These are phyloP conservation scores for Drosophila meridiana DNA, from an alignment of 2,888 invertebrate genomes.

Conservation along the genomic window DNA sequence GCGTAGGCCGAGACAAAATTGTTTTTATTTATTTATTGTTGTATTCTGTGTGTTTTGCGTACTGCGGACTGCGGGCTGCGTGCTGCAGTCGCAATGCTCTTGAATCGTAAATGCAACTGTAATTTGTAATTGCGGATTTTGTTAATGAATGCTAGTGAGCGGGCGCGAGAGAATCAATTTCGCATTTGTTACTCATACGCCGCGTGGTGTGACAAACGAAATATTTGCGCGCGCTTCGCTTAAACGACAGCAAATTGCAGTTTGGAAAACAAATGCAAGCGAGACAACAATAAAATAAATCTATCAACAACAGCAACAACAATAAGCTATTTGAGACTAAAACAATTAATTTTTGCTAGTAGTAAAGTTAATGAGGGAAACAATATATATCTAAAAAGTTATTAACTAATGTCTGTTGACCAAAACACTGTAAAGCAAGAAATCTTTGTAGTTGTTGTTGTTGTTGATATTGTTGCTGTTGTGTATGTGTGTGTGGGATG, in stretches of 20 bases:
- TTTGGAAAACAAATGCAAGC: slow-evolving; percentile 43
- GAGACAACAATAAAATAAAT: slow-evolving; percentile 30
- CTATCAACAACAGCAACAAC: slow-evolving; percentile 30
- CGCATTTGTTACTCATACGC: slow-evolving; percentile 64
- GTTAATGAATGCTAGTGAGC: slow-evolving; percentile 42
- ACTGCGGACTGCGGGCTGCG: slow-evolving; percentile 2
- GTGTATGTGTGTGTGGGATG: slow-evolving; percentile 38
- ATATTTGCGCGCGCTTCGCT: slow-evolving; percentile 59
- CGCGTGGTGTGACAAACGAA: slow-evolving; percentile 49
- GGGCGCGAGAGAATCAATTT: slow-evolving; percentile 33
- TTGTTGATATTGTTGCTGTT: slow-evolving; percentile 18
- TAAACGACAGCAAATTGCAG: slow-evolving; percentile 62
- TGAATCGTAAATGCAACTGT: slow-evolving; percentile 35
- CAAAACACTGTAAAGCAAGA: slow-evolving; percentile 35
- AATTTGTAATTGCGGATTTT: slow-evolving; percentile 46
- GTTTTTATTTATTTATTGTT: slow-evolving; percentile 9
- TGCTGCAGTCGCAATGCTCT: slow-evolving; percentile 27
- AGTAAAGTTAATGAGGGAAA: slow-evolving; percentile 35
- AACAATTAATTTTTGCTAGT: slow-evolving; percentile 29
- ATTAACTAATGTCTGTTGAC: slow-evolving; percentile 13
- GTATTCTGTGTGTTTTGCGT: not conserved
- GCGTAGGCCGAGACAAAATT: slow-evolving; percentile 29
- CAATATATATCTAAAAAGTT: slow-evolving; percentile 22
- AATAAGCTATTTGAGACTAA: slow-evolving; percentile 24
- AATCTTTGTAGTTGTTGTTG: slow-evolving; percentile 20